phyloP scores from a whole-genome alignment of 2,888 invertebrate species.

The Aporophyla lueneburgensis region DNA sequence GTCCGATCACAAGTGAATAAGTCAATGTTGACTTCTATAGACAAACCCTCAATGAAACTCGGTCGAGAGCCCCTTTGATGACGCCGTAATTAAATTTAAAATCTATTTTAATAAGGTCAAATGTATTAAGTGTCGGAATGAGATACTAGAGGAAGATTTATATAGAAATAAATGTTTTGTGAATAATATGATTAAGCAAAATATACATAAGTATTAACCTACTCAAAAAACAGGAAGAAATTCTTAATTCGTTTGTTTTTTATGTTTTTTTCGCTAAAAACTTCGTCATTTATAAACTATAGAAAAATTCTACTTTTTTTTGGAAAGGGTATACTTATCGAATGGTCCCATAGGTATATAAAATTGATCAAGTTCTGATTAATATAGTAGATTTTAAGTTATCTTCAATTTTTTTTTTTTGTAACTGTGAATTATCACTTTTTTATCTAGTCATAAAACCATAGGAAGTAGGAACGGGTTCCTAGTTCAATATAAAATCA shows the following conservation, averaged over 20 bases:
- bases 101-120: slow-evolving; percentile 45
- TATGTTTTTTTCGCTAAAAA: no score
- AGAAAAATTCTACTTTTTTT: no score
- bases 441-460: neutral
- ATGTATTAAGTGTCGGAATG: slow-evolving; percentile 10
- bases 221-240: no score
- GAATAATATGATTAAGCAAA: neutral
- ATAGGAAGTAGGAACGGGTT: neutral
- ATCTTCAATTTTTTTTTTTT: no score
- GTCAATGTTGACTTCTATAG: slow-evolving; percentile 48
- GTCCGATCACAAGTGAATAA: slow-evolving; percentile 40
- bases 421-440: neutral
- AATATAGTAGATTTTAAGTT: no score
- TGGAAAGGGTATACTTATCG: no score
- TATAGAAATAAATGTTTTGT: neutral
- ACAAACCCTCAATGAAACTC: slow-evolving; percentile 34
- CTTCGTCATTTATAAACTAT: no score
- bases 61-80: slow-evolving; percentile 49
- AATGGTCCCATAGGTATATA: no score
- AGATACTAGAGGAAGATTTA: neutral
- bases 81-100: slow-evolving; percentile 50
- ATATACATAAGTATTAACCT: no score
- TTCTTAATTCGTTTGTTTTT: no score
- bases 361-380: no score
- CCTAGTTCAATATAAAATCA: neutral